Base-by-base conservation (phyloP, 2,888 invertebrate species). In the Drosophila greeni region DNA sequence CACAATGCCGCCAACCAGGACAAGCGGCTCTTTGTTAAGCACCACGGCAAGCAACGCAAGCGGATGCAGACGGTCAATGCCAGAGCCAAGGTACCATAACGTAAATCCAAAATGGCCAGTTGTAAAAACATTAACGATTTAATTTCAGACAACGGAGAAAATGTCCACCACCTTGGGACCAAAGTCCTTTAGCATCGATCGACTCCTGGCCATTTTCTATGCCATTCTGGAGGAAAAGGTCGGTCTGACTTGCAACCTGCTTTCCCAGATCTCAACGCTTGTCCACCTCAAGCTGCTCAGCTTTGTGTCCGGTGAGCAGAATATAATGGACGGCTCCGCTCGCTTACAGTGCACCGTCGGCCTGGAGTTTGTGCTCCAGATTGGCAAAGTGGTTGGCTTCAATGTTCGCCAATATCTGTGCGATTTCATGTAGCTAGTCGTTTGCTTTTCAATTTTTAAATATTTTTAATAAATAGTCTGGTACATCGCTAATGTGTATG, bases 1-100 rank as follows among this genome's bases (percentile, higher is more conserved):
- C 95, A 97, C 87, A 97, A 97, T 88, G 95, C 97, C 2, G 92
- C 94, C 0, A 95, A 95, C 76, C 94, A 95, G 74, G 98, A 98
- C 86, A 95, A 94, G 84, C 90, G 95, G 47, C 90, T 97, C 43
- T 97, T 97, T 87, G 92, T 95, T 88, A 97, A 97, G 89, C 89
- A 92, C 76, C 93, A 93, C 74, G 93, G 92, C 0, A 95, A 94
- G 82, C 93, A 92, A 76, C 91, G 91, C n/a, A 95, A 94, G 76
- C 90, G 91, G 40, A 79, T 91, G 70, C 91, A 91, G 73, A 91
- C 91, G 70, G 90, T 93, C 0, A 91, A 91, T 76, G 90, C 91
- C 0, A 92, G 92, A 80, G 92, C 91, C 4, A 93, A 90, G 87
- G 87, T 88, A 45, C 2, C 20, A 18, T 18, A 9, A 9, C 5